Percentiles rank a stretch among this genome's conserved stretches.
Conservation (phyloP, 2,797 vertebrate genomes). For the Geotrypetes seraphini region DNA sequence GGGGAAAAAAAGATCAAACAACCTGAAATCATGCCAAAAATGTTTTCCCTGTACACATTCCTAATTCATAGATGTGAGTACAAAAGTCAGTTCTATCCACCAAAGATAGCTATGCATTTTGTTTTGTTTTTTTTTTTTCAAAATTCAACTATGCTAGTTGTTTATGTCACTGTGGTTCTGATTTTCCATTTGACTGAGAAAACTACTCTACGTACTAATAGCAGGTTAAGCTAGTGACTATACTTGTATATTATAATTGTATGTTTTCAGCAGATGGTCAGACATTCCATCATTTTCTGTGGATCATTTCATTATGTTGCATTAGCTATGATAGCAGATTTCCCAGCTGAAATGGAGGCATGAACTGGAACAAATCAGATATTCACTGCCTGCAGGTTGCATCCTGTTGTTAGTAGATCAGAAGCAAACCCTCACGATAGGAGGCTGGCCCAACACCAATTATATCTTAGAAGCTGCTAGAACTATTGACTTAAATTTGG, state of each 20-base stretch:
- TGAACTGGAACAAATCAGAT: background rate
- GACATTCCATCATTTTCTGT: background rate
- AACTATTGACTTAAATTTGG: background rate
- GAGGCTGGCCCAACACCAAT: background rate
- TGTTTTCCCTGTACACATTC: too few relatives aligned
- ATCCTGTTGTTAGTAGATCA: background rate
- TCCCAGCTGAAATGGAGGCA: background rate
- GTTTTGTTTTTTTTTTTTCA: too few relatives aligned
- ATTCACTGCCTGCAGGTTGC: background rate
- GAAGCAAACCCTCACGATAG: background rate
- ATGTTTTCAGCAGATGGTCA: background rate
- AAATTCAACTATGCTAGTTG: constrained; percentile 2
- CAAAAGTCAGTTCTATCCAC: too few relatives aligned
- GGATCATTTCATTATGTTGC: constrained; percentile 3
- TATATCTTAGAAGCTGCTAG: background rate
- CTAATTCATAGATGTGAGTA: too few relatives aligned
- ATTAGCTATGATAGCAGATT: background rate
- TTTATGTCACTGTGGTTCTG: constrained; percentile 12
- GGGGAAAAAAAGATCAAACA: too few relatives aligned
- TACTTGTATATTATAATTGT: background rate
- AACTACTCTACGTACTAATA: background rate
- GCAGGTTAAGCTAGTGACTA: constrained; percentile 3
- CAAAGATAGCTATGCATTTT: background rate
- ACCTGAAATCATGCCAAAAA: too few relatives aligned
- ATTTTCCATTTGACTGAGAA: constrained; percentile 1